Base-by-base conservation (phyloP, 2,113 vertebrate genomes). In the Nansenia antarctica region DNA sequence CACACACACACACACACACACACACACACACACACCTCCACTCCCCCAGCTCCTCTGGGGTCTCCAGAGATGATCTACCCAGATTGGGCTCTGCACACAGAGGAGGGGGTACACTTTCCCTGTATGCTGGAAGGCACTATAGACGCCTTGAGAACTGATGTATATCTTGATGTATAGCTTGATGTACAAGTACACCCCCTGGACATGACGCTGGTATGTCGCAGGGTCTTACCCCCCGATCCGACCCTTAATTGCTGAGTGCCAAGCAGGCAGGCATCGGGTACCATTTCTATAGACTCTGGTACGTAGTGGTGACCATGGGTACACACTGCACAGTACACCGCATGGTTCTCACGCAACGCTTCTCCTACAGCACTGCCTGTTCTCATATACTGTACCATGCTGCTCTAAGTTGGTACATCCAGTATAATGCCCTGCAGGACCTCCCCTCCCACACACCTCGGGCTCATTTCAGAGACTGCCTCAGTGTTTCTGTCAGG, bases 401-500 rank as follows among this genome's bases (percentile, higher is more conserved):
- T n/a, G 37, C 2, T 20, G 42, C 11, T 47, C 18, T n/a, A 9
- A 9, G n/a, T 47, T 47, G 14, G 18, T 11, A 47, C 42, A 47
- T 47, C 15, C 9, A 11, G 18, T 18, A n/a, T 47, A n/a, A 12
- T 9, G 42, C 11, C 35, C 35, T 37, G 5, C 35, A 37, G 45
- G 35, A 37, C 35, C 35, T 37, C 35, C 35, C 35, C 45, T 49
- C 45, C 39, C 39, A 22, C 15, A 49, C 45, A 49, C 45, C 55
- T 5, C 31, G 26, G 34, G 67, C 47, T 80, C 69, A 69, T 78
- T 65, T 83, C 59, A 31, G 55, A 67, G 65, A 75, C 78, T 84
- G 85, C 83, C 60, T 85, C 80, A 65, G 70, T 81, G 68, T 72
- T 83, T 65, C 70, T 79, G 75, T 71, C 73, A 81, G 76, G 79